Conservation (phyloP, 2,113 vertebrate genomes). For the Gymnogyps californianus region DNA sequence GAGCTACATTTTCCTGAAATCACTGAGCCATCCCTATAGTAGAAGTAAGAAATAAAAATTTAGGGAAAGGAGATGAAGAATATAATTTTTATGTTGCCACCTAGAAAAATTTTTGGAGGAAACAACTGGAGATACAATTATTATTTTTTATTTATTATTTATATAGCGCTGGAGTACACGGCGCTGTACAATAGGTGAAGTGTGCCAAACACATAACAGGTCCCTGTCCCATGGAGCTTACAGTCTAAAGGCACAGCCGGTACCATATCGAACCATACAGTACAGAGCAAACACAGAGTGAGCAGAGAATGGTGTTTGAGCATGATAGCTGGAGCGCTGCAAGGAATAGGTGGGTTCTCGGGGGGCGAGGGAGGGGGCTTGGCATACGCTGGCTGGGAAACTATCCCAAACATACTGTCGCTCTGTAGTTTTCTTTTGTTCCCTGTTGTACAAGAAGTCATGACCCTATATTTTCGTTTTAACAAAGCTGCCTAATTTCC, state of each 20-base stretch:
- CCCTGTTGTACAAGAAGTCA: background rate
- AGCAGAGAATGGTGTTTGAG: constrained; percentile 60
- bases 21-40: background rate
- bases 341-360: constrained; percentile 65
- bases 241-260: constrained; percentile 64
- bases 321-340: constrained; percentile 62
- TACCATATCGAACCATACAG: constrained; percentile 63
- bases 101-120: background rate
- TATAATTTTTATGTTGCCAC: background rate
- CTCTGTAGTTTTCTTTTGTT: background rate
- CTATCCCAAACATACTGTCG: background rate
- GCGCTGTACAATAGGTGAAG: constrained; percentile 63
- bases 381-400: background rate
- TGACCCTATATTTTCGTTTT: background rate
- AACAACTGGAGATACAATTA: background rate
- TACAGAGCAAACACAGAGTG: constrained; percentile 65
- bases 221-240: constrained; percentile 64
- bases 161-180: constrained; percentile 57
- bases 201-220: constrained; percentile 65
- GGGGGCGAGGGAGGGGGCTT: constrained; percentile 33
- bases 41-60: background rate
- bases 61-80: background rate
- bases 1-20: background rate
- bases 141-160: constrained; percentile 62
- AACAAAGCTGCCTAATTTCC: background rate